Evolutionary conservation across 2,113 vertebrate genomes (phyloP).

Genomic region (Aramus guarauna): DNA sequence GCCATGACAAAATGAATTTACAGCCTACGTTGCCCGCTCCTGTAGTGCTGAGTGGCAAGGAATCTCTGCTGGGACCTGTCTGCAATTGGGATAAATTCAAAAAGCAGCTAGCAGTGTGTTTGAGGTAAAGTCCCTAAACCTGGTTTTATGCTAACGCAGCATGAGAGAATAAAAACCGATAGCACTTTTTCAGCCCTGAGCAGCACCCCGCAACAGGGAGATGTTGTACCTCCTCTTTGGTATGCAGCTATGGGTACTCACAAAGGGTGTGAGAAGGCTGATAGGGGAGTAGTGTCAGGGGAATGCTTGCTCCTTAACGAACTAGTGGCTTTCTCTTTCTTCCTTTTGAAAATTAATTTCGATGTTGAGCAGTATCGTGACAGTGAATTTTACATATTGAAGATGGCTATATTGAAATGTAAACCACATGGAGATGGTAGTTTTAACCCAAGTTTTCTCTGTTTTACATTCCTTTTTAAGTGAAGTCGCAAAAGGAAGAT

Average conservation of each 20-base stretch:
- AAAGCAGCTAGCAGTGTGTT: not conserved
- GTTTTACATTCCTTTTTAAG: not conserved
- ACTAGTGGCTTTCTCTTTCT: not conserved
- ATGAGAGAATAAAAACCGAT: not conserved
- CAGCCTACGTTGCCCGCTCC: not conserved
- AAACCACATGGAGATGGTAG: not conserved
- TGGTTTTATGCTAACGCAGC: not conserved
- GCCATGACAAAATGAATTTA: constrained; percentile 30
- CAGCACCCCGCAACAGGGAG: not conserved
- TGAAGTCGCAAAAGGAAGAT: not conserved
- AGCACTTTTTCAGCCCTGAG: not conserved
- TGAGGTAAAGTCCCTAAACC: not conserved
- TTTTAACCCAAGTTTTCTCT: not conserved
- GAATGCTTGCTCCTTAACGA: not conserved
- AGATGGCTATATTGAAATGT: not conserved
- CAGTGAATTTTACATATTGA: not conserved
- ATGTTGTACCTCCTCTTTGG: not conserved
- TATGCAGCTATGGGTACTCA: not conserved
- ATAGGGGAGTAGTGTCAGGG: not conserved
- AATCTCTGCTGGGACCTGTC: not conserved
- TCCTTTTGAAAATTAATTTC: not conserved
- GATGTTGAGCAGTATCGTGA: not conserved
- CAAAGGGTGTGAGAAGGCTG: not conserved
- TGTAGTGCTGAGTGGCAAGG: not conserved
- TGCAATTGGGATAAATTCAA: not conserved